phyloP scores from a whole-genome alignment of 2,888 invertebrate species.

The Emmelina monodactyla region DNA sequence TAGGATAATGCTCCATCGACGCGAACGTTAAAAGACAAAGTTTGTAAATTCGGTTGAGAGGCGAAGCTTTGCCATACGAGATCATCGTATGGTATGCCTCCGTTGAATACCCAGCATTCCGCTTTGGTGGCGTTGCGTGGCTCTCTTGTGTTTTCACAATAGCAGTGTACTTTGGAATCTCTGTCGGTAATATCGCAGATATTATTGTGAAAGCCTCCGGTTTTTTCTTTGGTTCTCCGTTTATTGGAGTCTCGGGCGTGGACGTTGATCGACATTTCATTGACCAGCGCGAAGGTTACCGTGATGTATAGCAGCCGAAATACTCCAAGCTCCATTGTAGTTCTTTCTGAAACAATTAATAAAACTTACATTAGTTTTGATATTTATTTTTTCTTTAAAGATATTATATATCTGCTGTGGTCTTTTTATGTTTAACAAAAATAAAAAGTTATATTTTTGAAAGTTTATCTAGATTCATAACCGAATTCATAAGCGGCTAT shows the following conservation, averaged over 20 bases:
- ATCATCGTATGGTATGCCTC: constrained; percentile 72
- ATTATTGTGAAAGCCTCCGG: constrained; percentile 58
- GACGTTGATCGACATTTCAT: constrained; percentile 55
- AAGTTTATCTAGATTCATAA: too few species aligned
- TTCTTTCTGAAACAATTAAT: constrained; percentile 51
- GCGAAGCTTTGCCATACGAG: constrained; percentile 78
- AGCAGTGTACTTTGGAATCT: constrained; percentile 70
- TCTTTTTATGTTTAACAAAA: too few species aligned
- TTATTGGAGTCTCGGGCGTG: constrained; percentile 54
- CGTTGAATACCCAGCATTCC: constrained; percentile 80
- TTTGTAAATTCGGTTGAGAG: constrained; percentile 74
- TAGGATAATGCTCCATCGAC: constrained; percentile 73
- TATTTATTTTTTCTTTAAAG: too few species aligned
- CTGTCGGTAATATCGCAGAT: constrained; percentile 65
- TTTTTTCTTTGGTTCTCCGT: constrained; percentile 51
- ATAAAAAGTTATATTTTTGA: too few species aligned
- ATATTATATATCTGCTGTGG: too few species aligned
- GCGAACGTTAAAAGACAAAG: constrained; percentile 76
- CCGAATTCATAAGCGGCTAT: too few species aligned
- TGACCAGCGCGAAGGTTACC: constrained; percentile 50
- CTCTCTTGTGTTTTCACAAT: constrained; percentile 68
- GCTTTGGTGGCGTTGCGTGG: constrained; percentile 71
- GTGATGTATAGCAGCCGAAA: constrained; percentile 47
- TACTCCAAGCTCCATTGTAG: constrained; percentile 46
- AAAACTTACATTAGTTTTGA: constrained; percentile 21